phyloP scores from a whole-genome alignment of 2,113 vertebrate genomes.

The Tursiops truncatus region DNA sequence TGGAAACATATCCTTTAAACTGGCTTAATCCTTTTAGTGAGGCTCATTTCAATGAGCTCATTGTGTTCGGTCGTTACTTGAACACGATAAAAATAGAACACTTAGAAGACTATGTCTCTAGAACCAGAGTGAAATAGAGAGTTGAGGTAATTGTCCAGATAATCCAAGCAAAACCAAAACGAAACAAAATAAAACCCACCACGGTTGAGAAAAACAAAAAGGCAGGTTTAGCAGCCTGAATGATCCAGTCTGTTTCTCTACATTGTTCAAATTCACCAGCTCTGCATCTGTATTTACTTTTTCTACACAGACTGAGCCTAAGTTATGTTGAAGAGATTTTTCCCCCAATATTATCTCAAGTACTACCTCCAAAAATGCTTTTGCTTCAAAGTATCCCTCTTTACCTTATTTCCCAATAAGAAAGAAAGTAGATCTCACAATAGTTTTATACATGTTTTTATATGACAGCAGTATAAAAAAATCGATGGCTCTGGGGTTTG shows the following conservation, averaged over 20 bases:
- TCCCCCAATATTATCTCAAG: conserved; percentile 49
- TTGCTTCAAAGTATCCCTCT: conserved; percentile 6
- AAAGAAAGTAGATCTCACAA: background rate
- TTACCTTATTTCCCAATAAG: background rate
- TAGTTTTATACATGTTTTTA: background rate
- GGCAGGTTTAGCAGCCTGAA: conserved; percentile 9
- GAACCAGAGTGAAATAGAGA: conserved; percentile 67
- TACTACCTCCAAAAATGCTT: conserved; percentile 24
- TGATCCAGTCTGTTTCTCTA: conserved; percentile 11
- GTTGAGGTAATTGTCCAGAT: conserved; percentile 73
- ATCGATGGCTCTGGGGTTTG: background rate
- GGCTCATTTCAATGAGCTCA: conserved; percentile 62
- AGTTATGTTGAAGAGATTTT: conserved; percentile 28
- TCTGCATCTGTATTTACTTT: conserved; percentile 54
- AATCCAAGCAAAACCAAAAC: conserved; percentile 74
- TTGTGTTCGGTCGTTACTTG: conserved; percentile 54
- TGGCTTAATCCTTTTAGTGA: conserved; percentile 57
- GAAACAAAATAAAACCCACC: conserved; percentile 68
- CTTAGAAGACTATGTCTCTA: conserved; percentile 58
- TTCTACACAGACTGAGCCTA: conserved; percentile 15
- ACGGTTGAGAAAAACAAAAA: background rate
- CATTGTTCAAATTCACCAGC: conserved; percentile 63
- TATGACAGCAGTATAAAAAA: background rate
- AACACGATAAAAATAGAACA: conserved; percentile 68
- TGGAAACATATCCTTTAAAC: conserved; percentile 58